These are phyloP conservation scores for Trachelus iudaicus DNA, from an alignment of 2,888 invertebrate species.

Conservation along the genomic window DNA sequence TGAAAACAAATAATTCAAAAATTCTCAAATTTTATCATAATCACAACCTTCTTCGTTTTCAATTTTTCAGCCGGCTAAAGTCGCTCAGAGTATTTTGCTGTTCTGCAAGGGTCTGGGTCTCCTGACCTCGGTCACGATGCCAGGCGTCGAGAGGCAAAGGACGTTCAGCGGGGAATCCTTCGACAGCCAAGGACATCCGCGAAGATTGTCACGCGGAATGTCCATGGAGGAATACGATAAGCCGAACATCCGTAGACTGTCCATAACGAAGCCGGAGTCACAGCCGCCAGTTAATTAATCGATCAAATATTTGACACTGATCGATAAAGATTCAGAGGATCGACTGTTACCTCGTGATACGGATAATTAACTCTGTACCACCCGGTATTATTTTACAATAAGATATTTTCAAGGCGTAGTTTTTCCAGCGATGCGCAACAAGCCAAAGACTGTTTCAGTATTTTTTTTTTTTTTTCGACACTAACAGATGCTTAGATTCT, in stretches of 20 bases:
- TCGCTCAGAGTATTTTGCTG: conserved; percentile 85
- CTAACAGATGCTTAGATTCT: too few species aligned
- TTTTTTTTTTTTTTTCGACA: neutral
- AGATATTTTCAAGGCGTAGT: neutral
- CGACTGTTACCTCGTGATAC: neutral
- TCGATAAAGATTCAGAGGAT: neutral
- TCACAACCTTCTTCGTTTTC: neutral
- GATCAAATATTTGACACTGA: neutral
- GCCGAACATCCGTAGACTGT: conserved; percentile 80
- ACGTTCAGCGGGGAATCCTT: conserved; percentile 70
- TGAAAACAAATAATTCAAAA: neutral
- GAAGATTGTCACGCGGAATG: conserved; percentile 72
- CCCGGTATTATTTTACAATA: neutral
- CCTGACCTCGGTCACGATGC: conserved; percentile 83
- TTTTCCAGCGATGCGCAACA: neutral
- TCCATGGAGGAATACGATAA: conserved; percentile 88
- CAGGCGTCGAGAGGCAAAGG: conserved; percentile 80
- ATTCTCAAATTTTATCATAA: neutral
- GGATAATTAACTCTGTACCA: neutral
- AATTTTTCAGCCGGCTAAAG: conserved; percentile 81
- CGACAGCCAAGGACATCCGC: conserved; percentile 64
- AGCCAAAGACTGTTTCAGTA: neutral
- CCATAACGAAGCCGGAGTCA: conserved; percentile 67
- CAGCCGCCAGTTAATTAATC: conserved; percentile 1
- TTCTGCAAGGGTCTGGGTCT: conserved; percentile 91